Conservation (phyloP, 2,113 vertebrate species). For the Dascyllus trimaculatus region DNA sequence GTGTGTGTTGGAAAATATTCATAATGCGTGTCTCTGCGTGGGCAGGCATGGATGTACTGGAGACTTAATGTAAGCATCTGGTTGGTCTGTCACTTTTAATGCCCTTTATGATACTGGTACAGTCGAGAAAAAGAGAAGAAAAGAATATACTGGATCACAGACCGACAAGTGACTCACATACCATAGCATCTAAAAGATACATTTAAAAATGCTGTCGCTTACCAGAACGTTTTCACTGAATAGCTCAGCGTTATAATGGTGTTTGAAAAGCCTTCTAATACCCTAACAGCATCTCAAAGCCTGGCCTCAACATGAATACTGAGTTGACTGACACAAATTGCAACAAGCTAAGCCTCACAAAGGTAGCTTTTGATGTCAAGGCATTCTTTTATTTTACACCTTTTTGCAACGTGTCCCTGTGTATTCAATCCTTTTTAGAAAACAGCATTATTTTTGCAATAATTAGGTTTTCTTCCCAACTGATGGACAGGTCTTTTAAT, state of each 20-base stretch:
- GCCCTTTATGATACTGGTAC: neutral
- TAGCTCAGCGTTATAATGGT: neutral
- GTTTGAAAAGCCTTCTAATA: neutral
- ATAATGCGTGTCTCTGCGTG: neutral
- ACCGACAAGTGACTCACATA: neutral
- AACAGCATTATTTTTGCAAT: neutral
- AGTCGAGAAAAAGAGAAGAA: neutral
- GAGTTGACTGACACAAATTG: neutral
- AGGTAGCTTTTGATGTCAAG: neutral
- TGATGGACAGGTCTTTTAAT: neutral
- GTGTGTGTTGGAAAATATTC: slow-evolving; percentile 9
- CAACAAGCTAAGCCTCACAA: neutral
- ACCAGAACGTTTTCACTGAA: neutral
- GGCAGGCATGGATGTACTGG: neutral
- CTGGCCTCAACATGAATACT: neutral
- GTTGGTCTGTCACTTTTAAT: neutral
- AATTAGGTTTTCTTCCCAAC: neutral
- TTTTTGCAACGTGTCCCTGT: neutral
- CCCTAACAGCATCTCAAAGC: neutral
- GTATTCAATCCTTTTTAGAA: neutral
- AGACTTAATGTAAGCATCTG: neutral
- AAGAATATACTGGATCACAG: neutral
- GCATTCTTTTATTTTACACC: neutral
- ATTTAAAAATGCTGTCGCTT: neutral
- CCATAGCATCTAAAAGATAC: neutral